A percentile compares a stretch with the other conserved stretches of the same genome.
These are phyloP conservation scores for Thera britannica DNA, from an alignment of 2,888 invertebrate species.

Conservation along the genomic window DNA sequence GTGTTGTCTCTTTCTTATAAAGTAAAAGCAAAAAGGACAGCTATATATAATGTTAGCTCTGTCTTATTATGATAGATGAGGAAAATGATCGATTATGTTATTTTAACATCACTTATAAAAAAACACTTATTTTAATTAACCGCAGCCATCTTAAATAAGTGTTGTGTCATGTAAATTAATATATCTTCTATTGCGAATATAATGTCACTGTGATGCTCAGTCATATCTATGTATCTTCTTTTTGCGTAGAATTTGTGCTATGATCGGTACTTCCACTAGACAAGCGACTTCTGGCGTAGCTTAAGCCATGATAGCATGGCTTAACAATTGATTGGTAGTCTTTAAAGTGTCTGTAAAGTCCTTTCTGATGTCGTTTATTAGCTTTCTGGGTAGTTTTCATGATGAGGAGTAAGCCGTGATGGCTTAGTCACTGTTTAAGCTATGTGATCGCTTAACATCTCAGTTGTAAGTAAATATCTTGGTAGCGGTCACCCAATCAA, in stretches of 20 bases:
- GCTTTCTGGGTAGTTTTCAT: no score
- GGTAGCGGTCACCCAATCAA: neutral
- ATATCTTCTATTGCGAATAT: neutral
- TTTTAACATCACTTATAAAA: no score
- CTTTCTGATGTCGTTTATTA: no score
- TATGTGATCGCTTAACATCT: neutral
- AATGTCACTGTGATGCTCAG: slow-evolving; percentile 19
- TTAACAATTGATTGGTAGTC: neutral
- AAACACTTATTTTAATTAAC: neutral
- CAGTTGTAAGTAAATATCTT: neutral
- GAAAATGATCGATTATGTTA: no score
- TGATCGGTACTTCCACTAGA: neutral
- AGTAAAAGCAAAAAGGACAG: no score
- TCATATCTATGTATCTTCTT: slow-evolving; percentile 22
- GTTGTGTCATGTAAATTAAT: slow-evolving; percentile 11
- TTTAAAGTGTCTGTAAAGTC: no score
- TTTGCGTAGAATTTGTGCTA: neutral
- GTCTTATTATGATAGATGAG: no score
- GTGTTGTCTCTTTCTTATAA: no score
- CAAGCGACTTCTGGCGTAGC: neutral
- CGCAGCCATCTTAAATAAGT: slow-evolving; percentile 11
- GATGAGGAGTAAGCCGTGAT: no score
- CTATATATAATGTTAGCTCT: no score
- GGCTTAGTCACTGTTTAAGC: no score
- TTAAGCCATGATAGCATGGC: neutral